A percentile compares a stretch with the other conserved stretches of the same genome.
phyloP scores from a whole-genome alignment of 2,888 invertebrate genomes.

The Trissolcus japonicus region DNA sequence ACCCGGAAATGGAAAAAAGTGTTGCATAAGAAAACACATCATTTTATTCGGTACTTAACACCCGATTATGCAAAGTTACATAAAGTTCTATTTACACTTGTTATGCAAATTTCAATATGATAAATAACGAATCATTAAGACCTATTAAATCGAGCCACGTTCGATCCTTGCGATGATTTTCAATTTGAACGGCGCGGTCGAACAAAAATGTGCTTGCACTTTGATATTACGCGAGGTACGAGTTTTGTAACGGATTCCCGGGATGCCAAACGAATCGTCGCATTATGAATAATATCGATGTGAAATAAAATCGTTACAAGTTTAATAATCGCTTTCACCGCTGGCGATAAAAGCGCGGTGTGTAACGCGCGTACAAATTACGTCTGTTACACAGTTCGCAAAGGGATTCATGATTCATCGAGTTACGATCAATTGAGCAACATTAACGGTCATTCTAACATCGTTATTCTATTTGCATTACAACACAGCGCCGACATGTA shows the following conservation, averaged over 20 bases:
- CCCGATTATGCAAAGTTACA: slow-evolving; percentile 46
- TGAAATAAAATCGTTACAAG: slow-evolving; percentile 17
- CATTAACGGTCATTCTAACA: slow-evolving; percentile 23
- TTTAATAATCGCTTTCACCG: slow-evolving; percentile 47
- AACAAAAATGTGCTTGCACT: neutral
- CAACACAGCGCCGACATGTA: slow-evolving; percentile 17
- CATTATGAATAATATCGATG: slow-evolving; percentile 22
- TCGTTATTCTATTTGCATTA: slow-evolving; percentile 31
- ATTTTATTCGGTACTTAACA: slow-evolving; percentile 43
- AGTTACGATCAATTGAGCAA: slow-evolving; percentile 35
- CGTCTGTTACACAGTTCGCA: slow-evolving; percentile 19
- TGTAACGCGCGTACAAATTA: slow-evolving; percentile 37
- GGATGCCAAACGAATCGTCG: slow-evolving; percentile 18
- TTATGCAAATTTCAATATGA: slow-evolving; percentile 37
- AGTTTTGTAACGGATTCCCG: slow-evolving; percentile 3
- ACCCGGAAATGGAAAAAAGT: slow-evolving; percentile 28
- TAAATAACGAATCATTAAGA: slow-evolving; percentile 34
- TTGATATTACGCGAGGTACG: neutral
- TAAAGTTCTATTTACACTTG: slow-evolving; percentile 34
- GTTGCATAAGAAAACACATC: slow-evolving; percentile 38
- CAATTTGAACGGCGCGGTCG: neutral
- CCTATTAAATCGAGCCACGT: slow-evolving; percentile 8
- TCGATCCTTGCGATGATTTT: slow-evolving; percentile 3
- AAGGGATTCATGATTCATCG: slow-evolving; percentile 48
- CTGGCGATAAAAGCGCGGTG: slow-evolving; percentile 20